Evolutionary conservation across 1,140 invertebrate species (phyloP).

Genomic region (Pomacea maculata): DNA sequence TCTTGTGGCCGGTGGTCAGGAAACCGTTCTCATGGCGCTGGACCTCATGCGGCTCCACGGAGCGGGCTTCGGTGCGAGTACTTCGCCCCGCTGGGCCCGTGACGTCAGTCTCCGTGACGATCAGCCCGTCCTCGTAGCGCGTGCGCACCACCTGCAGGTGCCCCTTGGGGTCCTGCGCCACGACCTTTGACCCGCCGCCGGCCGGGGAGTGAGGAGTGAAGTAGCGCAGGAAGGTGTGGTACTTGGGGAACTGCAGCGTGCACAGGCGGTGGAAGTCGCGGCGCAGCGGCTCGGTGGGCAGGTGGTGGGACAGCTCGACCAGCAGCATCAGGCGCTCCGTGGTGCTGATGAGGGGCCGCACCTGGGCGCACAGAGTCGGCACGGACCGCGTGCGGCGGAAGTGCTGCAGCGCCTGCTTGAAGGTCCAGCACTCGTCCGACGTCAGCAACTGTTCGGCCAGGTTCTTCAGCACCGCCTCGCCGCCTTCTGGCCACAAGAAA

Average conservation of each 20-base stretch:
- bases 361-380: constrained; percentile 45
- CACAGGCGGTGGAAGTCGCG: constrained; percentile 55
- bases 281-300: constrained; percentile 44
- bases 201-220: constrained; percentile 34
- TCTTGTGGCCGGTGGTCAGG: too few species aligned
- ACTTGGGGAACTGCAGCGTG: constrained; percentile 51
- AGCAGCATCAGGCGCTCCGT: constrained; percentile 53
- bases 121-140: constrained; percentile 34
- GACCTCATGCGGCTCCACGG: too few species aligned
- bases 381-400: constrained; percentile 51
- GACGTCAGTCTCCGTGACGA: too few species aligned
- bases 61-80: too few species aligned
- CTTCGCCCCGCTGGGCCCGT: too few species aligned
- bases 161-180: constrained; percentile 50
- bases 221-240: constrained; percentile 44
- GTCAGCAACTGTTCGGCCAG: constrained; percentile 49
- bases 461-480: constrained; percentile 46
- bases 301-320: constrained; percentile 47
- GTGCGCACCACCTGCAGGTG: constrained; percentile 47
- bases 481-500: background rate
- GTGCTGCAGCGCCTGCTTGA: constrained; percentile 52
- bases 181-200: constrained; percentile 38
- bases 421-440: constrained; percentile 42
- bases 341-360: constrained; percentile 49
- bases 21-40: too few species aligned